Base-by-base conservation (phyloP, 1,140 invertebrate genomes). In the Papilio polytes region DNA sequence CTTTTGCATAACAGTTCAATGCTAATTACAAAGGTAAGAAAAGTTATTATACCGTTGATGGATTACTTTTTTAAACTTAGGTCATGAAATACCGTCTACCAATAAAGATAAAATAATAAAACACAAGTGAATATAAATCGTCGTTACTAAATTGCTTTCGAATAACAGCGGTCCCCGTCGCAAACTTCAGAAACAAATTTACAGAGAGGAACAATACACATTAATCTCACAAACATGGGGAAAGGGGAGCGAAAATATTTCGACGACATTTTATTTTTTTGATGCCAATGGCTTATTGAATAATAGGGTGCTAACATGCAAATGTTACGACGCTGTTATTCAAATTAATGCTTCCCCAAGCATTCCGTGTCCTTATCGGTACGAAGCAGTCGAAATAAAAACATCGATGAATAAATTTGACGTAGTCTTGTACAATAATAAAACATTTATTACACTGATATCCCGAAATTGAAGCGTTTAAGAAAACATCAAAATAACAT, bases 271-370 rank as follows among this genome's bases (percentile, higher is more conserved):
- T 78, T 78, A 78, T 78, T 78, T 78, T 78, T 78, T 78, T 78
- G 74, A 76, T 78, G 48, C 53, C 76, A 59, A 78, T 78, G 76
- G 76, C 76, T 78, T 78, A 78, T 78, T 78, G 76, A 78, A 78
- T 78, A 78, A 78, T 78, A 78, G 76, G 76, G 76, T 78, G 76
- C 76, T 78, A 78, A 78, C 76, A 78, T 78, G 76, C 76, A 78
- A 78, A 78, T 78, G 48, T 78, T 78, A 78, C 76, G 76, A 78
- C 51, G 76, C 31, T 78, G 76, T 78, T 78, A 78, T 78, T 78
- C 76, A 78, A 59, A 78, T 78, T 78, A 78, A 78, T 78, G 48
- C 76, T 56, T 70, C 76, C 76, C 76, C 76, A 78, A 78, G 76
- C 31, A 78, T 78, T 78, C 26, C 76, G 51, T 78, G 76, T 78